Evolutionary conservation across 2,888 invertebrate species (phyloP), one percentile per base, ranked within the genome.

Genomic region (Lasioglossum vierecki): DNA sequence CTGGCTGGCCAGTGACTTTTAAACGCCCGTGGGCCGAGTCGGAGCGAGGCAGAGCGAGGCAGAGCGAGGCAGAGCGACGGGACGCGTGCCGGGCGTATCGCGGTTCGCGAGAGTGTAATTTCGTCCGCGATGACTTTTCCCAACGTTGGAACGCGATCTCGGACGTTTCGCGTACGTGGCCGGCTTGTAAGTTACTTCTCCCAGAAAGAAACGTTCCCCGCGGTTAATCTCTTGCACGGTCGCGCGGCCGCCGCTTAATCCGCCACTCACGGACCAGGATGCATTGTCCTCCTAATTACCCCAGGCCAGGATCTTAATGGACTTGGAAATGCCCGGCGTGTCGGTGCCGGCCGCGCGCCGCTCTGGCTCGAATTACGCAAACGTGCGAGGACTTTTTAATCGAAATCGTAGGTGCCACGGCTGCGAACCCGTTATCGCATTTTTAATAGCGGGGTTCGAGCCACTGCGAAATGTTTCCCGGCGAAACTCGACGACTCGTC

Each of bases 211-310:
- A 53, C 75, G 13, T 71, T 75, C 76, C 35, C 57, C 73, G 76
- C 57, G 87, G 87, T 82, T 88, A 88, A 88, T 88, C 87, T 86
- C 79, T 80, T 70, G 57, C 66, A 60, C 74, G 66, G 73, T 13
- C 60, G 78, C 53, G 22, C n/a, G 53, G 22, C 8, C 63, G 26
- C 70, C 80, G 82, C 80, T 88, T 84, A 88, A 88, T 88, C 87
- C 87, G 73, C 76, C 75, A 76, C 88, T 84, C 87, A 74, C 80
- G 86, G 82, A 79, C 84, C 88, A 86, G 84, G 88, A 88, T 80
- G 82, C 87, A 88, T 88, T 80, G 88, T 84, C 84, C 88, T 71
- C 53, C 82, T 87, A 86, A 86, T 88, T 87, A 84, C 87, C 78
- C 76, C 44, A 57, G 79, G n/a, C 80, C 60, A 80, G 82, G 84